A percentile compares a stretch with the other conserved stretches of the same genome.
phyloP scores from a whole-genome alignment of 2,113 vertebrate genomes.

The Sula dactylatra region DNA sequence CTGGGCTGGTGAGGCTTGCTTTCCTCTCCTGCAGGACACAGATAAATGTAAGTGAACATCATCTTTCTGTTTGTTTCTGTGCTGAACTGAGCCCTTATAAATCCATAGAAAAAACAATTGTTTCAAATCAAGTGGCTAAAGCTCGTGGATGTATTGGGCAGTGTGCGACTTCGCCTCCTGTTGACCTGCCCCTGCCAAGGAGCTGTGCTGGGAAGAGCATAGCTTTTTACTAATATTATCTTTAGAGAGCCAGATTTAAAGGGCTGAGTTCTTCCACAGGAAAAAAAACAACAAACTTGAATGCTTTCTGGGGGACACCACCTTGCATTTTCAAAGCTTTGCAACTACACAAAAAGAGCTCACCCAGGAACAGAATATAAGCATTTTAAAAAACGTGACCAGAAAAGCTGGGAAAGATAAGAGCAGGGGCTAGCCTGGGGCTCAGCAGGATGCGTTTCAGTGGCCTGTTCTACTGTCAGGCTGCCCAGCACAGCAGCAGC shows the following conservation, averaged over 20 bases:
- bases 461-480: not conserved
- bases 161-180: not conserved
- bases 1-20: not conserved
- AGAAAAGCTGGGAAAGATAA: not conserved
- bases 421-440: not conserved
- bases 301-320: not conserved
- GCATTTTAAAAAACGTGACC: not conserved
- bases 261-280: not conserved
- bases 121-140: not conserved
- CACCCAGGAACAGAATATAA: not conserved
- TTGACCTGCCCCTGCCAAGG: not conserved
- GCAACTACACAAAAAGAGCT: fast-evolving
- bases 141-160: not conserved
- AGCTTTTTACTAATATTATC: not conserved
- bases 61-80: not conserved
- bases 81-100: not conserved
- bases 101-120: not conserved
- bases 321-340: not conserved
- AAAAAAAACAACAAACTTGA: not conserved
- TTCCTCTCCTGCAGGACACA: not conserved
- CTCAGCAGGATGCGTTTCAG: not conserved
- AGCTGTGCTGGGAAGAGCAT: not conserved
- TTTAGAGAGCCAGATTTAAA: not conserved
- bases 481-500: not conserved
- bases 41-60: not conserved